Conservation (phyloP, 1,140 invertebrate genomes). For the Coenobita brevimanus region DNA sequence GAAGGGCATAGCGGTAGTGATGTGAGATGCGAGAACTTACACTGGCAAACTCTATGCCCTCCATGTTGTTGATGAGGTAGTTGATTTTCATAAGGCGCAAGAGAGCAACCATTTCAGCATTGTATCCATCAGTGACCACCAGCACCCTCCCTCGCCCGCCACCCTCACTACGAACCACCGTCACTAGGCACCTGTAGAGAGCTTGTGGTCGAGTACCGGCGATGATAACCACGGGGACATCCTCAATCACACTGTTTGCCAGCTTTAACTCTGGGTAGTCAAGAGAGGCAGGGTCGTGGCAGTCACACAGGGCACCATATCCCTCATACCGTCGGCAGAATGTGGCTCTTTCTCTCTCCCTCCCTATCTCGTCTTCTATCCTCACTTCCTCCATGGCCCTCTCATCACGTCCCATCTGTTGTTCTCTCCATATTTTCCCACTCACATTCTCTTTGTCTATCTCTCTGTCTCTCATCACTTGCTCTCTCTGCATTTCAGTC, state of each 20-base stretch:
- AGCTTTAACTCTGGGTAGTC: conserved; percentile 4
- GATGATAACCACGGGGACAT: conserved; percentile 40
- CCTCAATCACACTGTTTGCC: conserved; percentile 31
- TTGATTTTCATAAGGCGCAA: background rate
- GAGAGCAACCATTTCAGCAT: conserved; percentile 16
- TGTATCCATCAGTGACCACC: conserved; percentile 3
- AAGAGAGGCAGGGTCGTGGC: conserved; percentile 23
- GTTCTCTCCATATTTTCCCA: background rate
- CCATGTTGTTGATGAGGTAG: background rate
- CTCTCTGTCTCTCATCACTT: too few relatives aligned
- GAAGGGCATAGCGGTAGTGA: conserved; percentile 37
- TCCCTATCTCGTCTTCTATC: background rate
- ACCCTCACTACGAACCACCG: conserved; percentile 27
- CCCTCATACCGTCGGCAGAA: conserved; percentile 37
- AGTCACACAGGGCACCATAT: conserved; percentile 41
- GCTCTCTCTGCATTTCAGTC: too few relatives aligned
- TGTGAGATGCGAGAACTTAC: conserved; percentile 14
- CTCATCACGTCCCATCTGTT: background rate
- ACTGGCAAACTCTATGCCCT: background rate
- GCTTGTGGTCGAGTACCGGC: background rate
- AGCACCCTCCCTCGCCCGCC: background rate
- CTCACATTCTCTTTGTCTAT: too few relatives aligned
- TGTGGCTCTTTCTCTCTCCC: background rate
- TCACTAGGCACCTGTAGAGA: conserved; percentile 48
- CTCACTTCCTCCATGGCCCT: background rate